Evolutionary conservation across 2,797 vertebrate genomes (phyloP).

Genomic region (Anniella stebbinsi): DNA sequence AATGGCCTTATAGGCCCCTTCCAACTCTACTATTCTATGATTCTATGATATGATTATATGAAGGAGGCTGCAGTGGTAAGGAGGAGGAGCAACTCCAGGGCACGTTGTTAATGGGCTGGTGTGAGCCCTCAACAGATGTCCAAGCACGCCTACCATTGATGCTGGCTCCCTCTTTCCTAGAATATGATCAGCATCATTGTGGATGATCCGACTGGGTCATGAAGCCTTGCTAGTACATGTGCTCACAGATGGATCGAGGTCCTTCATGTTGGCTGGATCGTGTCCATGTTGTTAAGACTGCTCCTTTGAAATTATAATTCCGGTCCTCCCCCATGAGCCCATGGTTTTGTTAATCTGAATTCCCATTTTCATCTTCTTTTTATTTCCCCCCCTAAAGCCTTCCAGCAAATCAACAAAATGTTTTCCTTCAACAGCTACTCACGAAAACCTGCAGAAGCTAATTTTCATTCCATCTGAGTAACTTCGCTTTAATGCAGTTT

Average conservation of each 20-base stretch:
- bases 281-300: neutral
- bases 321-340: no score
- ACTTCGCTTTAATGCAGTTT: conserved; percentile 1
- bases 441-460: conserved; percentile 8
- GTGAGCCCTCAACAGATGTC: no score
- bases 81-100: no score
- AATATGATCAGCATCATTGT: no score
- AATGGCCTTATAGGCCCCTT: no score
- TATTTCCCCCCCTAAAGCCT: neutral
- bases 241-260: neutral
- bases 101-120: no score
- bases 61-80: no score
- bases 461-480: conserved; percentile 53
- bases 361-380: conserved; percentile 15
- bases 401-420: conserved; percentile 24
- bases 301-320: neutral
- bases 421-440: conserved; percentile 20
- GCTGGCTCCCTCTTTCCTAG: neutral
- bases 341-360: conserved; percentile 4
- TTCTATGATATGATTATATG: no score
- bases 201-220: neutral
- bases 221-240: no score
- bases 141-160: no score
- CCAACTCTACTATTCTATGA: no score
- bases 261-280: neutral